A percentile compares a stretch with the other conserved stretches of the same genome.
Conservation (phyloP, 2,888 invertebrate species). For the Hybos culiciformis region DNA sequence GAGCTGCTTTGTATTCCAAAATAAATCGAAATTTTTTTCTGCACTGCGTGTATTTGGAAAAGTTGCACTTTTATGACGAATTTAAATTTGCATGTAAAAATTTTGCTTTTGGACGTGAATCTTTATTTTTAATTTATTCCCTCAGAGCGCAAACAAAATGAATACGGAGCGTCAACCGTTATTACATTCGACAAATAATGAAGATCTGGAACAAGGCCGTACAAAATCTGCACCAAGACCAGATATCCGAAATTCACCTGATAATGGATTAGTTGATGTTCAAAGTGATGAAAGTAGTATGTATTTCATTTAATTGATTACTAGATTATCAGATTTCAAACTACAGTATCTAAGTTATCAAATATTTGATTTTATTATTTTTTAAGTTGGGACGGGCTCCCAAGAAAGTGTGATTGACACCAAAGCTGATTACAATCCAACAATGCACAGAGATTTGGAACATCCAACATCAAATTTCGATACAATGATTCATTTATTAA, state of each 20-base stretch:
- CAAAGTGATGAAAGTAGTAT: conserved; percentile 31
- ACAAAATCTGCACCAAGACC: conserved; percentile 23
- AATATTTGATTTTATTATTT: conserved; percentile 1
- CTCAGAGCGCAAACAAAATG: conserved; percentile 34
- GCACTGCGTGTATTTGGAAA: background rate
- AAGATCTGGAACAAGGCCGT: conserved; percentile 22
- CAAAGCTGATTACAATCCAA: conserved; percentile 41
- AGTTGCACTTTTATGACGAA: background rate
- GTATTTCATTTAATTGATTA: conserved; percentile 8
- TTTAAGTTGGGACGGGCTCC: conserved; percentile 14
- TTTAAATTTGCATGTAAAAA: background rate
- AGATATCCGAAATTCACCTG: conserved; percentile 34
- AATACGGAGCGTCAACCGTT: conserved; percentile 58
- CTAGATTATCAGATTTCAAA: background rate
- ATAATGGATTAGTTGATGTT: conserved; percentile 34
- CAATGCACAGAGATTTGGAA: conserved; percentile 53
- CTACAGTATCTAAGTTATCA: conserved; percentile 1
- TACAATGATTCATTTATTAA: conserved; percentile 58
- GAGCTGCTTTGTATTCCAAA: background rate
- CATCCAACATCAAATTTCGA: conserved; percentile 71
- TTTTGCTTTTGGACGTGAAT: background rate
- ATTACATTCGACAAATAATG: conserved; percentile 23
- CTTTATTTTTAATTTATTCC: background rate
- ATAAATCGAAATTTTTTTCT: background rate
- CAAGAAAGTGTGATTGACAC: conserved; percentile 17